phyloP scores from a whole-genome alignment of 1,140 invertebrate species.

The Drosophila obscura region DNA sequence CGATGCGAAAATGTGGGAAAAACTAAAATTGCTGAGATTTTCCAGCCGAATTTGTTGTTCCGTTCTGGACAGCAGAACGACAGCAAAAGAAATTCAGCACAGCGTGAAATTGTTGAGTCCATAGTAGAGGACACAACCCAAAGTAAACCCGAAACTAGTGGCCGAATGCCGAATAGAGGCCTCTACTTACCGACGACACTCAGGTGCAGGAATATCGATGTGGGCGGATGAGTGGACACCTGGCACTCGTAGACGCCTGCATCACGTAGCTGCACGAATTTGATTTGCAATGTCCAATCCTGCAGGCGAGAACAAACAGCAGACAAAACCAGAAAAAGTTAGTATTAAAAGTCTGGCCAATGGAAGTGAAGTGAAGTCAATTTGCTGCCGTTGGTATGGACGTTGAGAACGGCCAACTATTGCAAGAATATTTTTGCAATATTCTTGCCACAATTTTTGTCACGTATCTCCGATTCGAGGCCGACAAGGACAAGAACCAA shows the following conservation, averaged over 20 bases:
- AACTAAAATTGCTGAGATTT: slow-evolving; percentile 53
- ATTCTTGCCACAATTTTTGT: slow-evolving; percentile 48
- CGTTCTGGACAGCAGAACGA: slow-evolving; percentile 19
- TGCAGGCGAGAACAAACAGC: slow-evolving; percentile 70
- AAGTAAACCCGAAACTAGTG: slow-evolving; percentile 9
- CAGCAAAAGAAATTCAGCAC: slow-evolving; percentile 42
- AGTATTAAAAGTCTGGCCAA: slow-evolving; percentile 36
- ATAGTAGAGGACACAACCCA: slow-evolving; percentile 22
- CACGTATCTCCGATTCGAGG: slow-evolving; percentile 59
- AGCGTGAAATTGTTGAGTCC: slow-evolving; percentile 65
- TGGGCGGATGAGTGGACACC: slow-evolving; percentile 93
- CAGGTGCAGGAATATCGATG: slow-evolving; percentile 92
- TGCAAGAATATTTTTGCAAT: slow-evolving; percentile 40
- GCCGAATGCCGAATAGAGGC: slow-evolving; percentile 13
- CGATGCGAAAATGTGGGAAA: slow-evolving; percentile 32
- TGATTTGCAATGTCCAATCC: slow-evolving; percentile 94
- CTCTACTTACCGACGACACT: slow-evolving; percentile 91
- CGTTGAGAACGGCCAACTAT: slow-evolving; percentile 1
- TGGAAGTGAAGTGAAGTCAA: slow-evolving; percentile 38
- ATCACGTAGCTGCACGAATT: slow-evolving; percentile 91
- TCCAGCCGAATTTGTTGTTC: slow-evolving; percentile 50
- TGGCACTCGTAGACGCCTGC: slow-evolving; percentile 94
- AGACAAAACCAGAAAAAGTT: slow-evolving; percentile 15
- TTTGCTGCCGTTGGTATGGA: slow-evolving; percentile 17
- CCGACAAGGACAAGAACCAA: slow-evolving; percentile 29